Evolutionary conservation across 2,888 invertebrate genomes (phyloP), one percentile per base, ranked within the genome.

Genomic region (Choristoneura rosaceana): DNA sequence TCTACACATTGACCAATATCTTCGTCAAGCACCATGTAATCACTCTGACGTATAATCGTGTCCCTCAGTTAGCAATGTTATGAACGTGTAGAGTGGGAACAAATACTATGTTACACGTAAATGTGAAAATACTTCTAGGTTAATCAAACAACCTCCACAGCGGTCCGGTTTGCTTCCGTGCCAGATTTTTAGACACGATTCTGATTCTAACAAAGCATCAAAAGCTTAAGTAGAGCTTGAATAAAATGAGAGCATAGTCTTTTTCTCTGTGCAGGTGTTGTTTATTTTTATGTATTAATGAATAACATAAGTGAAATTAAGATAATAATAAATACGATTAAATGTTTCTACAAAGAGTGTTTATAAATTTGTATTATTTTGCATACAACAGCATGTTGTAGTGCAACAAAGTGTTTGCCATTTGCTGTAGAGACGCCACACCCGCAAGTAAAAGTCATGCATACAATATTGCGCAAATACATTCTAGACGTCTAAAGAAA

Each of bases 401-500:
- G 41, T 52, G 55, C 43, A 55, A 25, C 55, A 60, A 66, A 71
- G 43, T 62, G 5, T 8, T 10, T 52, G 33, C 47, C 34, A 60
- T 66, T 62, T 52, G 43, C 52, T 38, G 41, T 15, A 17, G 62
- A 43, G 69, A 61, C 59, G 25, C 52, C 47, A 50, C 61, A 61
- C 38, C 25, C 59, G 58, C 45, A 15, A 58, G 63, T 63, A 45
- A 63, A 63, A 65, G 38, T 71, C 71, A 71, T 68, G 71, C 71
- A 68, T 68, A 68, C 52, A 9, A 47, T 68, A 71, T 63, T 58
- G 47, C 66, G 60, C 58, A 58, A 68, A 64, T 59, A 63, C 59
- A 59, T 47, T 68, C 34, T 59, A 68, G 68, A 68, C 58, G 47
- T 63, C 67, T 67, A 68, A 67, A 71, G 68, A 71, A 68, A 71